Percentiles rank a stretch among this genome's conserved stretches.
Conservation (phyloP, 2,113 vertebrate genomes). For the Pachyramphus minor region DNA sequence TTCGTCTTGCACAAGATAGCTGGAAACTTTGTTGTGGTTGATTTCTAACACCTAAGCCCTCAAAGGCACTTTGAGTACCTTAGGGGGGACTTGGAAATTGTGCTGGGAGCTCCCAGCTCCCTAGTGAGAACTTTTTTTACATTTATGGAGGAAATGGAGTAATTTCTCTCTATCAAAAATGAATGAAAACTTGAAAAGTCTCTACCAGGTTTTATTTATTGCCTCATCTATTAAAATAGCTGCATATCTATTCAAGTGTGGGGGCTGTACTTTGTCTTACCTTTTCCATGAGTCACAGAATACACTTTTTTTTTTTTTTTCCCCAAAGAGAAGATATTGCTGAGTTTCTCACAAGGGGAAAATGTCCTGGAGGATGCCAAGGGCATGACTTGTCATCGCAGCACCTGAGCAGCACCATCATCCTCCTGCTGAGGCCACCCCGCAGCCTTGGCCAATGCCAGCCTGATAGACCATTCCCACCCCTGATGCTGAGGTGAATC, state of each 20-base stretch:
- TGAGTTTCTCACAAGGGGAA: neutral
- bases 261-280: neutral
- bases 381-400: neutral
- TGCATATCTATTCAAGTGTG: neutral
- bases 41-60: neutral
- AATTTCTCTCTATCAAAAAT: slow-evolving; percentile 47
- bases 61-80: neutral
- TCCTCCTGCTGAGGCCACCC: neutral
- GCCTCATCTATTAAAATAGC: slow-evolving; percentile 44
- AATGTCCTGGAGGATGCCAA: neutral
- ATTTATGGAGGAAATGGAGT: neutral
- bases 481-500: accelerated
- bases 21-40: neutral
- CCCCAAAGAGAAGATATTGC: neutral
- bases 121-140: neutral
- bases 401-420: neutral
- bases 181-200: slow-evolving; percentile 42
- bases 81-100: neutral
- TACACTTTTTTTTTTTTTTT: neutral
- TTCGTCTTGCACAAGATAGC: neutral
- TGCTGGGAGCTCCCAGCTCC: neutral
- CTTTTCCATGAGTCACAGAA: neutral
- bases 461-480: neutral
- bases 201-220: slow-evolving; percentile 43
- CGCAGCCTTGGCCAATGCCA: accelerated